Evolutionary conservation across 1,140 invertebrate genomes (phyloP).

Genomic region (Melanaphis sacchari): DNA sequence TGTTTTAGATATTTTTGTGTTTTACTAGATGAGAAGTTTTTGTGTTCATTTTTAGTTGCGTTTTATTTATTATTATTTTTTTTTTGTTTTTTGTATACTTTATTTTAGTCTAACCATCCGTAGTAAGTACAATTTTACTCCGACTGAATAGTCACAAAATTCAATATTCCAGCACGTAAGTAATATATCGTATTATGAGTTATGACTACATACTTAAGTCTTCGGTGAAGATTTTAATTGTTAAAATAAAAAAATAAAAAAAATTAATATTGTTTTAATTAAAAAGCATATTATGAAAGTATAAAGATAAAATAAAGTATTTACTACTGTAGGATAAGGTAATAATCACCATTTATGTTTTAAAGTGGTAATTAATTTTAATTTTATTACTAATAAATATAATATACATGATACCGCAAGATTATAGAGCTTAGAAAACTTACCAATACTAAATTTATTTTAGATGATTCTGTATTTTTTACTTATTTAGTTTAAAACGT

Average conservation of each 20-base stretch:
- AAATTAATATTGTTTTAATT: not conserved
- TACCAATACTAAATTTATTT: not conserved
- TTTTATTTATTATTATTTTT: slow-evolving; percentile 23
- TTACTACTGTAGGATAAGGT: not conserved
- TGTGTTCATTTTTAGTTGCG: slow-evolving; percentile 30
- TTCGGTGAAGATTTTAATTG: not conserved
- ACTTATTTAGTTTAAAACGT: too few species aligned
- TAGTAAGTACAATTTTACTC: slow-evolving; percentile 26
- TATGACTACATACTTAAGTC: not conserved
- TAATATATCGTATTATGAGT: not conserved
- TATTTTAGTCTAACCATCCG: slow-evolving; percentile 16
- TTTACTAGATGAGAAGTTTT: slow-evolving; percentile 41
- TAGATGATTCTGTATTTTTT: not conserved
- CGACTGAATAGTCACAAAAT: not conserved
- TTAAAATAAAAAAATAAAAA: not conserved
- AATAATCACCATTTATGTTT: not conserved
- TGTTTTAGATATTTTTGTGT: slow-evolving; percentile 29
- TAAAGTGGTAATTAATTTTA: too few species aligned
- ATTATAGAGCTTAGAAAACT: not conserved
- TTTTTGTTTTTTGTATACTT: not conserved
- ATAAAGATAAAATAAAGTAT: not conserved
- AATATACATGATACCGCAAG: too few species aligned
- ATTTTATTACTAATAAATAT: too few species aligned
- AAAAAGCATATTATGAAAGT: not conserved
- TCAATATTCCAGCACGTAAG: not conserved